A percentile compares a stretch with the other conserved stretches of the same genome.
These are phyloP conservation scores for Coptotermes formosanus DNA, from an alignment of 1,140 invertebrate species.

Conservation along the genomic window DNA sequence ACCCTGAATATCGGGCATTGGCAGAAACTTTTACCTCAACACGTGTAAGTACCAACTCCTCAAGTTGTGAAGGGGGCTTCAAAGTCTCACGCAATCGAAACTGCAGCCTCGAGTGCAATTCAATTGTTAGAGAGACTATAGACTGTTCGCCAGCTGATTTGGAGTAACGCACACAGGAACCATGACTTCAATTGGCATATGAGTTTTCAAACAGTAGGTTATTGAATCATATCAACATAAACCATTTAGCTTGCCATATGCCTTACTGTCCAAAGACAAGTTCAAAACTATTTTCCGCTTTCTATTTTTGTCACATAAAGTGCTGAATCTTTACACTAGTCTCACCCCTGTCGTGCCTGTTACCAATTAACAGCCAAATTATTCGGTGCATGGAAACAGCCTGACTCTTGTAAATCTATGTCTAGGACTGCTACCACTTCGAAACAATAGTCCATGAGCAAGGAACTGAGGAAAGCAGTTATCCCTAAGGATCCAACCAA, in stretches of 20 bases:
- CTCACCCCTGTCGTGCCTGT: not conserved
- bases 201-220: conserved; percentile 15
- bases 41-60: not conserved
- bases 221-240: not conserved
- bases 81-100: not conserved
- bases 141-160: not conserved
- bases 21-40: not conserved
- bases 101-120: not conserved
- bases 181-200: not conserved
- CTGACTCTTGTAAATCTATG: too few relatives aligned
- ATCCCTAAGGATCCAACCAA: too few relatives aligned
- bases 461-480: too few relatives aligned
- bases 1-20: not conserved
- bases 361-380: not conserved
- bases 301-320: not conserved
- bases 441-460: too few relatives aligned
- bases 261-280: not conserved
- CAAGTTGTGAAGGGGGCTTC: conserved; percentile 12
- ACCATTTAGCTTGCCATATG: not conserved
- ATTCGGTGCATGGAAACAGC: too few relatives aligned
- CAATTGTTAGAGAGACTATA: not conserved
- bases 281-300: not conserved
- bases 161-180: not conserved
- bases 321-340: not conserved
- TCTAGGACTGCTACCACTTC: too few relatives aligned